Evolutionary conservation across 1,140 invertebrate genomes (phyloP).

Genomic region (Polypedilum pembai): DNA sequence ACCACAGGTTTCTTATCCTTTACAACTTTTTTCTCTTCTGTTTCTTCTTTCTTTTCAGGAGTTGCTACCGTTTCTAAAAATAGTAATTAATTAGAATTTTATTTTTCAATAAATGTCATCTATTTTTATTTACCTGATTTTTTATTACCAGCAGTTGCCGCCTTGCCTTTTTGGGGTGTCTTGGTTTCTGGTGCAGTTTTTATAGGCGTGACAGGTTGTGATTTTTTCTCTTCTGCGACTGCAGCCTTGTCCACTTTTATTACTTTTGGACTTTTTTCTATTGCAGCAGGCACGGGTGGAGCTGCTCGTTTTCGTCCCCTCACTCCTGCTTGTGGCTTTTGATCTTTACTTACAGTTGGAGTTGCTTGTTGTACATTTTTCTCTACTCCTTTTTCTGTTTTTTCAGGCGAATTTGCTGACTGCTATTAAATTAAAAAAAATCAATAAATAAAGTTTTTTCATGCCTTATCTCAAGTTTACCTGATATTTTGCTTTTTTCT

Average conservation of each 20-base stretch:
- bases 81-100: conserved; percentile 29
- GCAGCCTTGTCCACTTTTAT: conserved; percentile 29
- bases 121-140: conserved; percentile 23
- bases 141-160: background rate
- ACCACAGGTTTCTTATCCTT: background rate
- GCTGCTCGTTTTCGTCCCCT: conserved; percentile 34
- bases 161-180: conserved; percentile 25
- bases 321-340: conserved; percentile 35
- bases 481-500: background rate
- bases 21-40: background rate
- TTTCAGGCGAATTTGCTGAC: background rate
- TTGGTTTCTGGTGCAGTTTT: conserved; percentile 31
- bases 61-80: conserved; percentile 31
- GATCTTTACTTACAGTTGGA: background rate
- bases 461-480: background rate
- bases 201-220: conserved; percentile 28
- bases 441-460: background rate
- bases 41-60: conserved; percentile 26
- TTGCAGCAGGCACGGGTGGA: background rate
- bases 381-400: background rate
- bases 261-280: background rate
- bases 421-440: background rate
- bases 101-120: conserved; percentile 6
- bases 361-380: background rate
- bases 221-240: conserved; percentile 29